Evolutionary conservation across 2,113 vertebrate genomes (phyloP).

Genomic region (Maccullochella peelii): DNA sequence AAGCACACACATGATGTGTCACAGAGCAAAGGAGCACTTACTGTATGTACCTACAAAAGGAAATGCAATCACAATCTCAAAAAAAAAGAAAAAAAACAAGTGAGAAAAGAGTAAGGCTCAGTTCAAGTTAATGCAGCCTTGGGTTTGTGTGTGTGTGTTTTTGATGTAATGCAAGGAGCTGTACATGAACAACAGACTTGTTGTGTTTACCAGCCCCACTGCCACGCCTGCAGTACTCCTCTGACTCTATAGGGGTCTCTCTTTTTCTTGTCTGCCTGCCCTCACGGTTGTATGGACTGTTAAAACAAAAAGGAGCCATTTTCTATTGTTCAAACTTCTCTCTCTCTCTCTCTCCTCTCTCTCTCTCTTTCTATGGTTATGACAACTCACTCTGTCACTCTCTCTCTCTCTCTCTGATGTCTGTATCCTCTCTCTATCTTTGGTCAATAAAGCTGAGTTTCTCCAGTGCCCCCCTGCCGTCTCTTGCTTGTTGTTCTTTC

Average conservation of each 20-base stretch:
- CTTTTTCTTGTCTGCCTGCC: slow-evolving; percentile 66
- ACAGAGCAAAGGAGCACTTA: slow-evolving; percentile 34
- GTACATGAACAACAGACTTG: slow-evolving; percentile 41
- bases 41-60: background rate
- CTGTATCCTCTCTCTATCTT: slow-evolving; percentile 77
- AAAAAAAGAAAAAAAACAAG: slow-evolving; percentile 1
- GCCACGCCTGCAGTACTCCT: slow-evolving; percentile 76
- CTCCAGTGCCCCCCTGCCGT: slow-evolving; percentile 80
- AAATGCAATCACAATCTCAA: slow-evolving; percentile 16
- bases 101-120: slow-evolving; percentile 1
- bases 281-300: slow-evolving; percentile 73
- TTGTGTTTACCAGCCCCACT: slow-evolving; percentile 71
- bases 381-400: slow-evolving; percentile 40
- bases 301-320: slow-evolving; percentile 75
- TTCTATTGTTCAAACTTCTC: slow-evolving; percentile 73
- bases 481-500: slow-evolving; percentile 81
- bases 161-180: slow-evolving; percentile 53
- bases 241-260: slow-evolving; percentile 66
- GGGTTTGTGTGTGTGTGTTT: slow-evolving; percentile 42
- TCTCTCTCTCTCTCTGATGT: slow-evolving; percentile 59
- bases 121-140: slow-evolving; percentile 8
- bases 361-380: slow-evolving; percentile 28
- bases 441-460: slow-evolving; percentile 83
- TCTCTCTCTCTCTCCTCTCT: slow-evolving; percentile 24
- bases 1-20: slow-evolving; percentile 22